phyloP scores from a whole-genome alignment of 2,113 vertebrate species.

The Macheiramphus alcinus region DNA sequence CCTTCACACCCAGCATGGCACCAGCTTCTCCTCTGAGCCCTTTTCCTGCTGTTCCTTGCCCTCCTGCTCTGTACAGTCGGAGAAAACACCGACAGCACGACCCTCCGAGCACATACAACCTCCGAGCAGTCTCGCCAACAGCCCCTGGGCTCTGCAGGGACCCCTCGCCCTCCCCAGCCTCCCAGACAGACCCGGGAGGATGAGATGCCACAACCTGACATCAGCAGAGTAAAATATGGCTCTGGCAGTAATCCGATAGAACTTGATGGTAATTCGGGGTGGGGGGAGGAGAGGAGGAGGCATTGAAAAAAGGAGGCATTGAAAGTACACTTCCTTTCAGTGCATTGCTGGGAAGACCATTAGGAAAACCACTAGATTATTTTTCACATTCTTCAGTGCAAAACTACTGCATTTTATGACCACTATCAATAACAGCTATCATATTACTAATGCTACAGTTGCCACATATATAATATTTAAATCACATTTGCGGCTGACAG shows the following conservation, averaged over 20 bases:
- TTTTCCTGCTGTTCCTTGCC: not conserved
- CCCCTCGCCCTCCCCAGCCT: not conserved
- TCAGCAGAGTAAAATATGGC: not conserved
- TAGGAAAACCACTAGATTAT: slow-evolving; percentile 17
- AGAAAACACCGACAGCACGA: fast-evolving
- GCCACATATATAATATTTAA: slow-evolving; percentile 73
- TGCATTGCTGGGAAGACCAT: not conserved
- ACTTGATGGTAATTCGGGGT: not conserved
- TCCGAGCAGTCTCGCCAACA: fast-evolving
- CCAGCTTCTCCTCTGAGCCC: not conserved
- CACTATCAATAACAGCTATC: slow-evolving; percentile 63
- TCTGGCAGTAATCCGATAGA: not conserved
- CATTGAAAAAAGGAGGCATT: not conserved
- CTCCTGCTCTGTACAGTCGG: fast-evolving
- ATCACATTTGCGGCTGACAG: slow-evolving; percentile 67
- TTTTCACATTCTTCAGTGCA: slow-evolving; percentile 45
- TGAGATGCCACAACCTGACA: not conserved
- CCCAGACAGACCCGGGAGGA: not conserved
- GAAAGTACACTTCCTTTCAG: not conserved
- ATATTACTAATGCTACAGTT: slow-evolving; percentile 34
- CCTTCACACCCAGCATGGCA: not conserved
- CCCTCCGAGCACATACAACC: not conserved
- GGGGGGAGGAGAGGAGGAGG: not conserved
- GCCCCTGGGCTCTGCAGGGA: not conserved
- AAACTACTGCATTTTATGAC: slow-evolving; percentile 44